Percentiles rank a stretch among this genome's conserved stretches.
Evolutionary conservation across 2,113 vertebrate genomes (phyloP).

Genomic region (Micronisus gabar): DNA sequence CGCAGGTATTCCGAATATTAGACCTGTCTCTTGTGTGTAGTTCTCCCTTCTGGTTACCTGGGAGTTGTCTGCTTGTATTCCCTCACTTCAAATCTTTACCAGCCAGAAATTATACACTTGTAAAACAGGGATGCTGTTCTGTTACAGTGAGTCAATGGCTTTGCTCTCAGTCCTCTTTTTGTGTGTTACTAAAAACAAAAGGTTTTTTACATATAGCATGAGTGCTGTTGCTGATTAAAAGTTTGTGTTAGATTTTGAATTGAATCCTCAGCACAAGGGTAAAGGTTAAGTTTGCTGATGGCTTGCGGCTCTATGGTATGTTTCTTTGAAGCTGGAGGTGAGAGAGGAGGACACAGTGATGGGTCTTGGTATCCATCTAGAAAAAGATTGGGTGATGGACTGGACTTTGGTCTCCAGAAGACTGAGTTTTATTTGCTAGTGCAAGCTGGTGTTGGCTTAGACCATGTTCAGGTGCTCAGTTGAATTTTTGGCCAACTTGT

Average conservation of each 20-base stretch:
- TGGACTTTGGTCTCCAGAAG: neutral
- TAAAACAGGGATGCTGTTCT: neutral
- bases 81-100: neutral
- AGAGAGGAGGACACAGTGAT: neutral
- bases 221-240: neutral
- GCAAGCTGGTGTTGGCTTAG: neutral
- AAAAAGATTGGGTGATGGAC: neutral
- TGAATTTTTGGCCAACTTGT: neutral
- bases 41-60: conserved; percentile 38
- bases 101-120: conserved; percentile 20
- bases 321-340: neutral
- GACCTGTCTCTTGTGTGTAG: neutral
- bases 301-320: neutral
- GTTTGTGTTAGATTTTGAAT: neutral
- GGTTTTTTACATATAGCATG: neutral
- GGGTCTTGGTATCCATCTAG: neutral
- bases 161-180: neutral
- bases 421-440: neutral
- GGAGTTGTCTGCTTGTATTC: conserved; percentile 33
- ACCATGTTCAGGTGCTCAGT: neutral
- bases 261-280: neutral
- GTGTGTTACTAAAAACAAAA: neutral
- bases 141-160: neutral
- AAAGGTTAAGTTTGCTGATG: neutral
- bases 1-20: conserved; percentile 1